Evolutionary conservation across 2,797 vertebrate species (phyloP).

Genomic region (Remorina albescens): DNA sequence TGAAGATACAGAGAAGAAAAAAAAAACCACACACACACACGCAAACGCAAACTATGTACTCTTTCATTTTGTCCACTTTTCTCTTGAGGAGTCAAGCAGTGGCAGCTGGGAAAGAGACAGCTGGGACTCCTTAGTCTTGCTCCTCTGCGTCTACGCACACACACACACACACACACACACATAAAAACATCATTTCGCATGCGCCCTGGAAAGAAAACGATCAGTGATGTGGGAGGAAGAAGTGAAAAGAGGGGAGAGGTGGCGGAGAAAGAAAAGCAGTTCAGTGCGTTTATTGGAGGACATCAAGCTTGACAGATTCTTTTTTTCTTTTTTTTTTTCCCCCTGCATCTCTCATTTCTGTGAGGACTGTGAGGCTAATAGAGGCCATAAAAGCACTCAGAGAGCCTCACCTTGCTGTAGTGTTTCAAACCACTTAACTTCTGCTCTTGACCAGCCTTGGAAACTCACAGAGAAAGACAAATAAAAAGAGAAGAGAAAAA

Average conservation of each 20-base stretch:
- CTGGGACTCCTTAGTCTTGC: conserved; percentile 59
- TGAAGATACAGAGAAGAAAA: conserved; percentile 8
- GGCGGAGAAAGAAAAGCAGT: conserved; percentile 42
- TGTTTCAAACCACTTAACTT: conserved; percentile 33
- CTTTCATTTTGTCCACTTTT: conserved; percentile 45
- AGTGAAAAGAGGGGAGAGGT: conserved; percentile 37
- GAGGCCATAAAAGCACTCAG: conserved; percentile 38
- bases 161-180: conserved; percentile 23
- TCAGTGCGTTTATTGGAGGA: conserved; percentile 57
- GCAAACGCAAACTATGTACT: conserved; percentile 9
- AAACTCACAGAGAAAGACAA: conserved; percentile 42
- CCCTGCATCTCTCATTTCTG: conserved; percentile 26
- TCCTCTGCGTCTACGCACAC: conserved; percentile 8
- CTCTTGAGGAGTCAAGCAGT: conserved; percentile 32
- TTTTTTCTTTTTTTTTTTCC: neutral
- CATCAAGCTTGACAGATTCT: conserved; percentile 22
- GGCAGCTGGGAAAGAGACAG: conserved; percentile 63
- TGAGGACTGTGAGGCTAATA: conserved; percentile 21
- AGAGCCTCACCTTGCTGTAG: conserved; percentile 24
- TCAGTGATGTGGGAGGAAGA: conserved; percentile 51
- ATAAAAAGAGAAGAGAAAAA: conserved; percentile 16
- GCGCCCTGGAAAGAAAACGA: conserved; percentile 50
- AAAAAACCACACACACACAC: conserved; percentile 17
- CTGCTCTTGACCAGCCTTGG: conserved; percentile 7
- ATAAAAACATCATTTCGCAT: conserved; percentile 54